These are phyloP conservation scores for Parambassis ranga DNA, from an alignment of 2,797 vertebrate species.

Conservation along the genomic window DNA sequence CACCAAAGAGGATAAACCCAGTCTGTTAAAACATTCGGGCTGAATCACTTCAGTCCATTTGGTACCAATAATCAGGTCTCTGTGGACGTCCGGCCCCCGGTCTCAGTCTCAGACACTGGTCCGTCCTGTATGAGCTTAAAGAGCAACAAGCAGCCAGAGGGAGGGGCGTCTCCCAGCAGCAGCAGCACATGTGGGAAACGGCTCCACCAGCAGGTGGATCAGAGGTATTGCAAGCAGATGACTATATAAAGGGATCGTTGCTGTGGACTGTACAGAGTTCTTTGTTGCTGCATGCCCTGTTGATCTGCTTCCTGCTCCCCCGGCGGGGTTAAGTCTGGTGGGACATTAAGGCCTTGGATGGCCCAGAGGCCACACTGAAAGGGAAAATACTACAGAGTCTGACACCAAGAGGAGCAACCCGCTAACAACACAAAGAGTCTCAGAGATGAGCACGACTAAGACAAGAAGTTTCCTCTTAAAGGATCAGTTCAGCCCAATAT, in stretches of 20 bases:
- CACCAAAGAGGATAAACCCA: not conserved
- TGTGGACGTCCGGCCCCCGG: not conserved
- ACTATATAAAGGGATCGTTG: slow-evolving; percentile 84
- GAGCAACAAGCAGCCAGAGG: slow-evolving; percentile 25
- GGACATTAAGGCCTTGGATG: slow-evolving; percentile 71
- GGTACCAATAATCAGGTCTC: slow-evolving; percentile 36
- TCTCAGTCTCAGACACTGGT: slow-evolving; percentile 13
- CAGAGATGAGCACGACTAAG: too few species aligned
- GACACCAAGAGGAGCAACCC: not conserved
- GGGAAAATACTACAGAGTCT: slow-evolving; percentile 25
- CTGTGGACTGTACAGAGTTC: slow-evolving; percentile 76
- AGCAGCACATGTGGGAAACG: slow-evolving; percentile 46
- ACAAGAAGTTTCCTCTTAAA: slow-evolving; percentile 22
- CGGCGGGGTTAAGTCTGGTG: slow-evolving; percentile 39
- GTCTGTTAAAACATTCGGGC: slow-evolving; percentile 14
- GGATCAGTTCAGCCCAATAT: slow-evolving; percentile 7
- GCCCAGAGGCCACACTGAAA: slow-evolving; percentile 64
- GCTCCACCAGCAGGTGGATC: slow-evolving; percentile 51
- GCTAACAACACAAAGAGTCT: not conserved
- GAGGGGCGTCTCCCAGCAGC: slow-evolving; percentile 31
- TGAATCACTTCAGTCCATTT: slow-evolving; percentile 16
- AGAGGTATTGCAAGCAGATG: slow-evolving; percentile 83
- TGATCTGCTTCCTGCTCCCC: slow-evolving; percentile 32
- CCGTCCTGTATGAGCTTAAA: not conserved
- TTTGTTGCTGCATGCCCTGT: slow-evolving; percentile 62